phyloP scores from a whole-genome alignment of 1,140 invertebrate species.

The Caenorhabditis inopinata region DNA sequence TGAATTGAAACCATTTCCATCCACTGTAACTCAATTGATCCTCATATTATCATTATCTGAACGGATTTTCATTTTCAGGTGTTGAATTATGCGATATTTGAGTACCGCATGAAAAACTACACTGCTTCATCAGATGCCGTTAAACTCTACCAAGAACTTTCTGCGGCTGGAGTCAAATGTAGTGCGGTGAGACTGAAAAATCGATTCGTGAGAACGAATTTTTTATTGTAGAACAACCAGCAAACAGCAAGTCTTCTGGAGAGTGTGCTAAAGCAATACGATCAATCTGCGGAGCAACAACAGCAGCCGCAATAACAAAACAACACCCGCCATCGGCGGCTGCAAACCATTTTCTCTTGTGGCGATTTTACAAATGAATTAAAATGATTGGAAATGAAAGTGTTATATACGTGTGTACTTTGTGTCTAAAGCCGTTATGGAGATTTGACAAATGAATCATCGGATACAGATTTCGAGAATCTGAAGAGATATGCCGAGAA shows the following conservation, averaged over 20 bases:
- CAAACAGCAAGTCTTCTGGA: neutral
- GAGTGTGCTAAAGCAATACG: neutral
- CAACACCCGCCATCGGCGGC: neutral
- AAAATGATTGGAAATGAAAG: too few species aligned
- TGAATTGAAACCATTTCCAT: neutral
- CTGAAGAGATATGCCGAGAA: too few species aligned
- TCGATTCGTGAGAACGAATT: neutral
- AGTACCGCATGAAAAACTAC: constrained; percentile 23
- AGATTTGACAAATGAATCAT: too few species aligned
- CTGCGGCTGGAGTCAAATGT: neutral
- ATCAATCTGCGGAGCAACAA: neutral
- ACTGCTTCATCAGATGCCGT: neutral
- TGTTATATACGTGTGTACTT: too few species aligned
- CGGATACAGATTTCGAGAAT: too few species aligned
- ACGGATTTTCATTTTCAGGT: too few species aligned
- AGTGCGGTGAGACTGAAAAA: neutral
- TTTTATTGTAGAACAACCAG: neutral
- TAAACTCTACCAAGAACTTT: neutral
- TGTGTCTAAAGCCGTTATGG: too few species aligned
- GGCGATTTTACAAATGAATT: neutral
- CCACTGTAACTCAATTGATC: too few species aligned
- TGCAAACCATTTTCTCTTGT: neutral
- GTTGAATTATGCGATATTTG: constrained; percentile 37
- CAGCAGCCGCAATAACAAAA: too few species aligned
- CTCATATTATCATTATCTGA: too few species aligned